Evolutionary conservation across 2,113 vertebrate species (phyloP).

Genomic region (Rhineura floridana): DNA sequence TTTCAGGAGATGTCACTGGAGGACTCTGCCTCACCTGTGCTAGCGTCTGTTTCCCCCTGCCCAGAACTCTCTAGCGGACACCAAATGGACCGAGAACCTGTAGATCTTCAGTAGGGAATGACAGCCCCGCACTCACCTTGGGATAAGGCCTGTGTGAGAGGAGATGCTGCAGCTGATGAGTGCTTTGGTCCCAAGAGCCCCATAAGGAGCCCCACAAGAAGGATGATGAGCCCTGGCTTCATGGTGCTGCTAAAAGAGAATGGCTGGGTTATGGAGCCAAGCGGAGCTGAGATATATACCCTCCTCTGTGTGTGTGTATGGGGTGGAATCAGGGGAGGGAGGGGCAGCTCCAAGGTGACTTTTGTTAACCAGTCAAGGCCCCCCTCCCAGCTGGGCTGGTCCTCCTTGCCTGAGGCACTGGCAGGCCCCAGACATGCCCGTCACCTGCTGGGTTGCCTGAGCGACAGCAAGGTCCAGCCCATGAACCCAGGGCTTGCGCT

Average conservation of each 20-base stretch:
- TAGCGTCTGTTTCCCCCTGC: background rate
- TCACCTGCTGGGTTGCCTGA: too few relatives aligned
- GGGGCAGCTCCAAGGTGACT: background rate
- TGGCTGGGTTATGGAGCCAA: background rate
- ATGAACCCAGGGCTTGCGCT: too few relatives aligned
- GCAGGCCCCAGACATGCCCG: background rate
- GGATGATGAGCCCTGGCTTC: background rate
- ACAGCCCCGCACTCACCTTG: background rate
- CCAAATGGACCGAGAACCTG: background rate
- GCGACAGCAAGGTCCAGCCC: background rate
- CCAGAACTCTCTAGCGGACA: background rate
- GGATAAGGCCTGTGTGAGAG: rapidly evolving
- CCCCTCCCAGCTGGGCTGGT: background rate
- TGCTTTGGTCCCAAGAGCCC: background rate
- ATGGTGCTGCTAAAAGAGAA: background rate
- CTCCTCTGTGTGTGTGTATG: background rate
- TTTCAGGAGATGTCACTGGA: background rate
- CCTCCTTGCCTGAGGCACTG: background rate
- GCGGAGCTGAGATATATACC: background rate
- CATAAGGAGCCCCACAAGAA: background rate
- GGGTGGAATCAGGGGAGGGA: background rate
- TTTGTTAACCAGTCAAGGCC: background rate
- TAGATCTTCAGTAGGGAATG: background rate
- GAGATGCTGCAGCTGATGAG: background rate
- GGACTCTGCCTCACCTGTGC: background rate